These are phyloP conservation scores for Anser cygnoides DNA, from an alignment of 2,113 vertebrate genomes.

Conservation along the genomic window DNA sequence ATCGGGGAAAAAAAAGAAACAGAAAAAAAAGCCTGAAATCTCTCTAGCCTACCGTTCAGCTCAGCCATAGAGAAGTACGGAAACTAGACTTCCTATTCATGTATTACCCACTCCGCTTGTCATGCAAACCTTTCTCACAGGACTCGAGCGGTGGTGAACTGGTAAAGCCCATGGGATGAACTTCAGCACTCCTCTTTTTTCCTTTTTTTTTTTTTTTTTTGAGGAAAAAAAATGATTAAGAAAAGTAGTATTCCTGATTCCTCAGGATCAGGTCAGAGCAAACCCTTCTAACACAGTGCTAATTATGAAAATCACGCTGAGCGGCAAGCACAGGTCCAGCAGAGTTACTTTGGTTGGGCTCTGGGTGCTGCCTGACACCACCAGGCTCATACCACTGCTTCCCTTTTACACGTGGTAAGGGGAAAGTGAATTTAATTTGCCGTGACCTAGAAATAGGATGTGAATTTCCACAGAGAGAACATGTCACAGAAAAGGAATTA, in stretches of 20 bases:
- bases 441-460: not conserved
- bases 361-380: not conserved
- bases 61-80: conserved; percentile 37
- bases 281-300: not conserved
- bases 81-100: conserved; percentile 45
- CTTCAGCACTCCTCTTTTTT: not conserved
- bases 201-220: no score
- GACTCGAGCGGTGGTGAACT: conserved; percentile 7
- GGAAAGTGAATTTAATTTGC: not conserved
- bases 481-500: not conserved
- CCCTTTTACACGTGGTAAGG: not conserved
- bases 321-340: not conserved
- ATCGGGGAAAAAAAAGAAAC: not conserved
- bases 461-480: not conserved
- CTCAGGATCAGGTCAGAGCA: not conserved
- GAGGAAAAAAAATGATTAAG: no score
- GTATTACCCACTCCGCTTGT: not conserved
- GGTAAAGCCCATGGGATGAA: conserved; percentile 32
- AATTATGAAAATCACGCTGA: not conserved
- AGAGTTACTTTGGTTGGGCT: not conserved
- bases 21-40: not conserved
- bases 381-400: not conserved
- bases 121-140: conserved; percentile 10
- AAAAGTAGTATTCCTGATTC: not conserved
- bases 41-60: conserved; percentile 4